Base-by-base conservation (phyloP, 2,888 invertebrate species). In the Nipponacmea schrenckii region DNA sequence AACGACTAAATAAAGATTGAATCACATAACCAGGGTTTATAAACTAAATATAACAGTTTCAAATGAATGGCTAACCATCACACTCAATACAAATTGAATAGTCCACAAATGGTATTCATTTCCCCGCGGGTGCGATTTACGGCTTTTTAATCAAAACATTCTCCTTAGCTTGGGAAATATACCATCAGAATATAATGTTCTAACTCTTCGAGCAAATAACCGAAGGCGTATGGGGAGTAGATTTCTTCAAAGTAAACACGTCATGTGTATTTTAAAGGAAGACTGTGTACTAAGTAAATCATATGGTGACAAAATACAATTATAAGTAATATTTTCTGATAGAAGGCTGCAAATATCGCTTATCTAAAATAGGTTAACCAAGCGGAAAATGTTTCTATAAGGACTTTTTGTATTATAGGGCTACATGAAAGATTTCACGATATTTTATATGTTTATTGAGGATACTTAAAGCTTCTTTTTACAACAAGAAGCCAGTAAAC, bases 91-190 rank as follows among this genome's bases (percentile, higher is more conserved):
- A 56, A 56, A 56, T 56, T 56, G 56, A 56, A 56, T 56, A 24
- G 56, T 24, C 56, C 24, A 56, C 56, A 56, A 56, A 56, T 56
- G 56, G 56, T 56, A 56, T 56, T 56, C 56, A 56, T 56, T 56
- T 56, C 56, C 56, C 56, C 56, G 20, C 56, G 56, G 56, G 56
- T 56, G 8, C 56, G 56, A 56, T 56, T 56, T 56, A 56, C 56
- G 56, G 56, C 56, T 56, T 56, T 56, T 56, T 24, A 56, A 56
- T 56, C 24, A 56, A 20, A 56, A 56, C 56, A 56, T 56, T 39
- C 56, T 56, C 56, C 56, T 56, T 56, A 56, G 56, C 56, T 56
- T 56, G 56, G 56, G 56, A 56, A 56, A 56, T 56, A 24, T 56
- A 56, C 56, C 24, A 56, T 56, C 56, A 24, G 56, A 56, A 56